These are phyloP conservation scores for Proctacanthus coquilletti DNA, from an alignment of 1,140 invertebrate species.

Conservation along the genomic window DNA sequence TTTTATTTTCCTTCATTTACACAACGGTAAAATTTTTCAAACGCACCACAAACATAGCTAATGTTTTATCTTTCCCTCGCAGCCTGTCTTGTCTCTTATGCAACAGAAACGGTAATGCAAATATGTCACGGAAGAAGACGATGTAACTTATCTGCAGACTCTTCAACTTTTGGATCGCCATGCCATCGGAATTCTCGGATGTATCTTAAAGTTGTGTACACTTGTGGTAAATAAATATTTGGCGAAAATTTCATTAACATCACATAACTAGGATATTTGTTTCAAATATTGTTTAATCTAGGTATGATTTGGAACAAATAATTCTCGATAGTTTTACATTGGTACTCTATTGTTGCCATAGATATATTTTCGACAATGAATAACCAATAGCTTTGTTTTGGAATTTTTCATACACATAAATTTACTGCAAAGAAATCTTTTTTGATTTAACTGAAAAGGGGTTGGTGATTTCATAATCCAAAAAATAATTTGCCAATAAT, in stretches of 20 bases:
- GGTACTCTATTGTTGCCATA: too few relatives aligned
- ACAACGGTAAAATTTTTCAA: background rate
- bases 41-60: background rate
- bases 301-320: too few relatives aligned
- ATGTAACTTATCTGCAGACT: slow-evolving; percentile 66
- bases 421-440: too few relatives aligned
- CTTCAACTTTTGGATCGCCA: slow-evolving; percentile 72
- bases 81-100: slow-evolving; percentile 77
- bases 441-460: too few relatives aligned
- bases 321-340: too few relatives aligned
- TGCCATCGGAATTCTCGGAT: slow-evolving; percentile 67
- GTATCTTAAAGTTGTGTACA: slow-evolving; percentile 85
- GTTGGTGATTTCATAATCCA: too few relatives aligned
- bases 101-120: slow-evolving; percentile 76
- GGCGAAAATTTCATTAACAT: too few relatives aligned
- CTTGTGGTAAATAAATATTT: slow-evolving; percentile 75
- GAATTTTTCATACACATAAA: slow-evolving; percentile 5
- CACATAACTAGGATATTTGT: too few relatives aligned
- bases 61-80: slow-evolving; percentile 29
- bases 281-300: too few relatives aligned
- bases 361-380: too few relatives aligned
- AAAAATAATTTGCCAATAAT: too few relatives aligned
- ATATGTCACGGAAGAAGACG: slow-evolving; percentile 75
- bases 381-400: too few relatives aligned
- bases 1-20: background rate